Evolutionary conservation across 2,113 vertebrate species (phyloP).

Genomic region (Sisor rabdophorus): DNA sequence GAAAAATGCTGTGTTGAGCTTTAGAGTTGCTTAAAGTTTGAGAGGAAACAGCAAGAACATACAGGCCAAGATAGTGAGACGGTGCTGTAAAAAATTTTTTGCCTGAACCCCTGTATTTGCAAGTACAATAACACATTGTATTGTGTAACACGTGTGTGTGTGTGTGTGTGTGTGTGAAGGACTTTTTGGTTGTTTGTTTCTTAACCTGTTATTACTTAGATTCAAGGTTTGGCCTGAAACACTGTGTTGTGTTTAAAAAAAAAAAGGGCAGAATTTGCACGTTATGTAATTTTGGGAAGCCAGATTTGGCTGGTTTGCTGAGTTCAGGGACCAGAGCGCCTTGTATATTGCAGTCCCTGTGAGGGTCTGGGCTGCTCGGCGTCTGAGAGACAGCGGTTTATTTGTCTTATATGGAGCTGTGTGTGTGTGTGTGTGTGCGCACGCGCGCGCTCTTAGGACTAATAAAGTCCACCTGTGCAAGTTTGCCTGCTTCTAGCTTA

Average conservation of each 20-base stretch:
- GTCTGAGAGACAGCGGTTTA: conserved; percentile 30
- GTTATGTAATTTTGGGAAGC: conserved; percentile 37
- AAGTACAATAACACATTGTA: conserved; percentile 43
- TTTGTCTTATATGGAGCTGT: conserved; percentile 3
- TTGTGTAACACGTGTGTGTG: neutral
- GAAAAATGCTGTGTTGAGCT: conserved; percentile 15
- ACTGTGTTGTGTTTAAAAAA: neutral
- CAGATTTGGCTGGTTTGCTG: conserved; percentile 24
- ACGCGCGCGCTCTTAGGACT: neutral
- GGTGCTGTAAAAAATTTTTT: conserved; percentile 15
- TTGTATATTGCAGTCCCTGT: conserved; percentile 16
- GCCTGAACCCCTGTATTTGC: conserved; percentile 20
- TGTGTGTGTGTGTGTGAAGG: neutral
- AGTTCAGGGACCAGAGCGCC: conserved; percentile 8
- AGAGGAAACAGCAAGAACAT: conserved; percentile 23
- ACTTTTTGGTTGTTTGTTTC: conserved; percentile 13
- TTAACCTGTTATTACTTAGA: conserved; percentile 26
- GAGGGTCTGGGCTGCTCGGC: conserved; percentile 23
- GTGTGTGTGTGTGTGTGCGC: neutral
- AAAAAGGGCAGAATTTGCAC: conserved; percentile 2
- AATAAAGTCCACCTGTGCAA: conserved; percentile 49
- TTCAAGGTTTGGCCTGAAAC: conserved; percentile 26
- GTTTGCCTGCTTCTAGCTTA: conserved; percentile 33
- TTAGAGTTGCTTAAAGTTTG: conserved; percentile 9
- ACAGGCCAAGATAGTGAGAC: conserved; percentile 28